Conservation (phyloP, 2,888 invertebrate species). For the Agelastica alni region DNA sequence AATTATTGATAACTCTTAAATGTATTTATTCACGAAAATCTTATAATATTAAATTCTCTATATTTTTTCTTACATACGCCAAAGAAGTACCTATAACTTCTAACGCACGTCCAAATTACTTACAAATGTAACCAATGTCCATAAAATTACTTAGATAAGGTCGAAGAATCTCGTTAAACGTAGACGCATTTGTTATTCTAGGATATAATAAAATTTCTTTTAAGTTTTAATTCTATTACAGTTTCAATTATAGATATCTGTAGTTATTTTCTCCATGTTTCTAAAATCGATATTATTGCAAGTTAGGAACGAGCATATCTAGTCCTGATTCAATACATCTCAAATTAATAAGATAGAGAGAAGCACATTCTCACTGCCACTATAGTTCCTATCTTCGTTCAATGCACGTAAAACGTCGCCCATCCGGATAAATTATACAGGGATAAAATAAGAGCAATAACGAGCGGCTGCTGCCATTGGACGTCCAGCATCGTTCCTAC, state of each 20-base stretch:
- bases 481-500: conserved; percentile 19
- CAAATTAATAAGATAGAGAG: conserved; percentile 28
- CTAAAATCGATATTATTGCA: conserved; percentile 19
- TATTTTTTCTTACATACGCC: too few species aligned
- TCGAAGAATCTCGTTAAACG: too few species aligned
- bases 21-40: too few species aligned
- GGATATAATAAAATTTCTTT: too few species aligned
- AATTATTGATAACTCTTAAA: too few species aligned
- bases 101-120: too few species aligned
- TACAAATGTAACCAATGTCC: too few species aligned
- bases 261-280: background rate
- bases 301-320: conserved; percentile 16
- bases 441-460: conserved; percentile 30
- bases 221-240: background rate
- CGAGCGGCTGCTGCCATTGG: conserved; percentile 21
- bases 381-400: conserved; percentile 17
- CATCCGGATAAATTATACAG: conserved; percentile 27
- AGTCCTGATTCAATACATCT: conserved; percentile 20
- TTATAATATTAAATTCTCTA: too few species aligned
- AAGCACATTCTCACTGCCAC: conserved; percentile 17
- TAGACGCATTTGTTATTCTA: too few species aligned
- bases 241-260: conserved; percentile 1
- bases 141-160: too few species aligned
- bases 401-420: conserved; percentile 15
- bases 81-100: too few species aligned